Evolutionary conservation across 2,888 invertebrate species (phyloP).

Genomic region (Gerris lacustris): DNA sequence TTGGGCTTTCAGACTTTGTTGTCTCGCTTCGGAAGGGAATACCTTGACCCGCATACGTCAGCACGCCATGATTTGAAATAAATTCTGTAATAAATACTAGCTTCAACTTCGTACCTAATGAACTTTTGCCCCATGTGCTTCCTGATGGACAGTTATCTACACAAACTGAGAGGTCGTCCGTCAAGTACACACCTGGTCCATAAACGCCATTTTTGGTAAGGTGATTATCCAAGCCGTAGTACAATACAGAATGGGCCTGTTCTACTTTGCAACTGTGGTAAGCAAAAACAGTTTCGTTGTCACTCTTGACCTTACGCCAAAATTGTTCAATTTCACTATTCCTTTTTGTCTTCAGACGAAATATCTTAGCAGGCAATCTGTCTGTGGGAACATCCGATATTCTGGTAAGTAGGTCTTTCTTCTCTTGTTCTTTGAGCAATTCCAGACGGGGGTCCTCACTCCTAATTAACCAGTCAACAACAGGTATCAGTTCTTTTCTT

Average conservation of each 20-base stretch:
- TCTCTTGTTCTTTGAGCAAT: neutral
- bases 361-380: neutral
- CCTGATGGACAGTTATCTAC: neutral
- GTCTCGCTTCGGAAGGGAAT: neutral
- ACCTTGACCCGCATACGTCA: neutral
- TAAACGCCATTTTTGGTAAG: neutral
- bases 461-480: neutral
- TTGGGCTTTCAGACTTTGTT: neutral
- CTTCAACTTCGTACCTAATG: neutral
- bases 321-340: neutral
- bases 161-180: neutral
- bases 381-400: neutral
- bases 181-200: slow-evolving; percentile 1
- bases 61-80: neutral
- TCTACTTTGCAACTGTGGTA: neutral
- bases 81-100: slow-evolving; percentile 7
- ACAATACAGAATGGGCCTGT: neutral
- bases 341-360: neutral
- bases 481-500: neutral
- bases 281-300: neutral
- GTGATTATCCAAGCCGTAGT: neutral
- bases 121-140: slow-evolving; percentile 5
- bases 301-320: neutral
- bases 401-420: neutral
- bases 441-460: neutral